These are phyloP conservation scores for Trichosurus vulpecula DNA, from an alignment of 2,797 vertebrate genomes.

Conservation along the genomic window DNA sequence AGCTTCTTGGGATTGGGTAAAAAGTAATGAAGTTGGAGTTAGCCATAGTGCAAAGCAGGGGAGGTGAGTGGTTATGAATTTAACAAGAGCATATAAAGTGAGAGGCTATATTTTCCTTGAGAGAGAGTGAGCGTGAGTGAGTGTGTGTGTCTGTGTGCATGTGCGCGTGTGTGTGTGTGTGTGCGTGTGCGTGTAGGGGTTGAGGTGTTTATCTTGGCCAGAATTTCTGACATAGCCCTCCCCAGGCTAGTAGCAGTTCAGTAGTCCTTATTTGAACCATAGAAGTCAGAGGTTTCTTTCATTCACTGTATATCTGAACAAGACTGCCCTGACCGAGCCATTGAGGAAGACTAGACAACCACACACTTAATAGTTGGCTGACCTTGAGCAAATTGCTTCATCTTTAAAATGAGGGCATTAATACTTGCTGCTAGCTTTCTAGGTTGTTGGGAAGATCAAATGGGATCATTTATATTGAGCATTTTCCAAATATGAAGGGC, in stretches of 20 bases:
- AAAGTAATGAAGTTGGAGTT: background rate
- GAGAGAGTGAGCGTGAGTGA: too few species aligned
- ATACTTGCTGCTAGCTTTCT: background rate
- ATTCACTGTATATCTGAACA: background rate
- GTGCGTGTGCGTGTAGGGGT: background rate
- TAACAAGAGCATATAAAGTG: background rate
- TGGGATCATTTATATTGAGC: background rate
- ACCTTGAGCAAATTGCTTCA: background rate
- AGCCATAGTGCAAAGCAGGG: background rate
- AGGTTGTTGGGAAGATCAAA: background rate
- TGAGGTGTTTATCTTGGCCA: background rate
- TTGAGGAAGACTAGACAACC: background rate
- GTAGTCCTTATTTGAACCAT: background rate
- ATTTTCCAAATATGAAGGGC: background rate
- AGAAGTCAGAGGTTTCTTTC: background rate
- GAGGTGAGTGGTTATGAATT: background rate
- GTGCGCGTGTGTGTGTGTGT: too few species aligned
- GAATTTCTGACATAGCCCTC: background rate
- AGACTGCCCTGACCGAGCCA: background rate
- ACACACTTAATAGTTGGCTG: background rate
- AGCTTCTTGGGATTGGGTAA: background rate
- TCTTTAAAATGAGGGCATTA: background rate
- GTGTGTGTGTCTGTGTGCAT: too few species aligned
- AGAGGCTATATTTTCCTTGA: background rate
- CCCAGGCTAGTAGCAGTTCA: background rate